phyloP scores from a whole-genome alignment of 2,113 vertebrate genomes.

The Neomonachus schauinslandi region DNA sequence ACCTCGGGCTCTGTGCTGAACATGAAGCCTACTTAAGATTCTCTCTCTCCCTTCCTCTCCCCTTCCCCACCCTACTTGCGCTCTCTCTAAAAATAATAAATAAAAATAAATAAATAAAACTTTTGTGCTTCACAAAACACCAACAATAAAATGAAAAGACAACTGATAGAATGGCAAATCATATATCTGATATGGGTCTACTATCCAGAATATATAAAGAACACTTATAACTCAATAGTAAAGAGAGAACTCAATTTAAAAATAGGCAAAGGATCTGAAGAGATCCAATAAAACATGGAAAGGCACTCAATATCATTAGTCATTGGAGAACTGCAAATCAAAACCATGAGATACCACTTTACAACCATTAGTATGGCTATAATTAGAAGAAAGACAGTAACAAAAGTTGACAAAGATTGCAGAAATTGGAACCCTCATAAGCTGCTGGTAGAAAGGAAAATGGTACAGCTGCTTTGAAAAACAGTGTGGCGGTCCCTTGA shows the following conservation, averaged over 20 bases:
- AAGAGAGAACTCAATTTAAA: constrained; percentile 22
- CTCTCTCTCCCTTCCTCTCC: not conserved
- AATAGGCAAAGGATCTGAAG: not conserved
- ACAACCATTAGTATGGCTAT: not conserved
- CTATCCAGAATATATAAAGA: not conserved
- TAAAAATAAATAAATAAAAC: not conserved
- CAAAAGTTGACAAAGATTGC: not conserved
- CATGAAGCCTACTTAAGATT: not conserved
- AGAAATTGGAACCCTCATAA: not conserved
- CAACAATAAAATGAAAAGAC: not conserved
- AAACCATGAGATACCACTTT: not conserved
- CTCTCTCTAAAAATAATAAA: not conserved
- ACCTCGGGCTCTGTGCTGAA: not conserved
- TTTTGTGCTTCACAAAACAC: not conserved
- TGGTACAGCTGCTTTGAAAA: not conserved
- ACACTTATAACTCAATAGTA: not conserved
- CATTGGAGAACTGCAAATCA: not conserved
- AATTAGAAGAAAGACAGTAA: not conserved
- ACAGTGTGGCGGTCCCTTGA: not conserved
- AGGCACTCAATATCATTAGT: not conserved
- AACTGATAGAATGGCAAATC: not conserved
- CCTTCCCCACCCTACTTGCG: not conserved
- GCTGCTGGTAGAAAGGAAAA: not conserved
- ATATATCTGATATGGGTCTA: not conserved
- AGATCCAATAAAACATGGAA: not conserved